phyloP scores from a whole-genome alignment of 2,888 invertebrate genomes.

The Hemithea aestivaria region DNA sequence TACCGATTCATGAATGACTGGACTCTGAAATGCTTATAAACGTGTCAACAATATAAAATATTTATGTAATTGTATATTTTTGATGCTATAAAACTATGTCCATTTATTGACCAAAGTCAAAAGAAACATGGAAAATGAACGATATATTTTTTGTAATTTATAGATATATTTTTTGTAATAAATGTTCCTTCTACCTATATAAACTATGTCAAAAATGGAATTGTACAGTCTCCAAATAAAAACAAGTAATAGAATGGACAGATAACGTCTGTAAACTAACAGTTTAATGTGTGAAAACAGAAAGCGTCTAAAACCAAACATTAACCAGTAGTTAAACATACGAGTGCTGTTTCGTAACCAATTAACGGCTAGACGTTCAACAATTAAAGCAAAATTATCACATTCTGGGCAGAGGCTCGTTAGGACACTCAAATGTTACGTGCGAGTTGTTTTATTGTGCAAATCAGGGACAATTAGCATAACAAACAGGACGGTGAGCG shows the following conservation, averaged over 20 bases:
- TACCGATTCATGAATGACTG: neutral
- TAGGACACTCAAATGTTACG: slow-evolving; percentile 45
- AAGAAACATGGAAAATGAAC: too few relatives aligned
- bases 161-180: too few relatives aligned
- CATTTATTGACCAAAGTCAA: too few relatives aligned
- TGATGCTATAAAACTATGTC: too few relatives aligned
- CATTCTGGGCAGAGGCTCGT: slow-evolving; percentile 43
- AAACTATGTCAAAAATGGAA: too few relatives aligned
- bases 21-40: neutral
- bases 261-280: too few relatives aligned
- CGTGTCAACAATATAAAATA: too few relatives aligned
- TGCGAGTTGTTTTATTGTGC: slow-evolving; percentile 65
- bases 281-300: slow-evolving; percentile 12
- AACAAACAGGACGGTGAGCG: slow-evolving; percentile 48
- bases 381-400: slow-evolving; percentile 38
- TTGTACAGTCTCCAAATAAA: too few relatives aligned
- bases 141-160: too few relatives aligned
- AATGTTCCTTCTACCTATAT: too few relatives aligned
- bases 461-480: slow-evolving; percentile 68
- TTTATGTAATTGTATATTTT: too few relatives aligned
- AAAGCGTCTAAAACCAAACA: slow-evolving; percentile 11
- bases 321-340: slow-evolving; percentile 14
- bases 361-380: slow-evolving; percentile 12
- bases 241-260: too few relatives aligned
- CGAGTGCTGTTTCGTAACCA: slow-evolving; percentile 16